phyloP scores from a whole-genome alignment of 2,797 vertebrate species.

The Tapera naevia region DNA sequence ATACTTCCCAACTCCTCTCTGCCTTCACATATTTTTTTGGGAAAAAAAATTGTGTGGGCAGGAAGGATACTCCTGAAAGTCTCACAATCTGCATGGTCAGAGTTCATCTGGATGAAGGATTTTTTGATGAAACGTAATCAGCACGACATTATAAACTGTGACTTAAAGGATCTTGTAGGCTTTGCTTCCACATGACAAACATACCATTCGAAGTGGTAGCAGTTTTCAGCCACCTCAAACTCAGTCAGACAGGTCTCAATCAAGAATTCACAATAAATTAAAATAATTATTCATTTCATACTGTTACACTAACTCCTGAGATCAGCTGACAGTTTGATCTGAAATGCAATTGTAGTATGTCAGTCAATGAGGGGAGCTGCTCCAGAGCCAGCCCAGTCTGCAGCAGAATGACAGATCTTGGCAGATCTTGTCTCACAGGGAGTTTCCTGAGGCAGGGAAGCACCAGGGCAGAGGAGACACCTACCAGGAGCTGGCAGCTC shows the following conservation, averaged over 20 bases:
- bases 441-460: too few species aligned
- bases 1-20: neutral
- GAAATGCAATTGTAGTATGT: neutral
- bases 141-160: neutral
- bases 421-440: too few species aligned
- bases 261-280: neutral
- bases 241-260: neutral
- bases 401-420: too few species aligned
- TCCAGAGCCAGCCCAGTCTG: too few species aligned
- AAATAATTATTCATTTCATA: neutral
- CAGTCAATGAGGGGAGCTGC: neutral
- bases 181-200: neutral
- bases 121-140: neutral
- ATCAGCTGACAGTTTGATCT: neutral
- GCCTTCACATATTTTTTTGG: neutral
- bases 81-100: neutral
- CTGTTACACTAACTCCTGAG: neutral
- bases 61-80: neutral
- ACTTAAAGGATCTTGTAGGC: neutral
- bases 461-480: too few species aligned
- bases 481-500: too few species aligned
- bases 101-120: neutral
- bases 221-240: neutral
- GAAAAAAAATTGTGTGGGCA: neutral
- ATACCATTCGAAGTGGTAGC: neutral